Conservation (phyloP, 1,140 invertebrate species). For the Drosophila watanabei region DNA sequence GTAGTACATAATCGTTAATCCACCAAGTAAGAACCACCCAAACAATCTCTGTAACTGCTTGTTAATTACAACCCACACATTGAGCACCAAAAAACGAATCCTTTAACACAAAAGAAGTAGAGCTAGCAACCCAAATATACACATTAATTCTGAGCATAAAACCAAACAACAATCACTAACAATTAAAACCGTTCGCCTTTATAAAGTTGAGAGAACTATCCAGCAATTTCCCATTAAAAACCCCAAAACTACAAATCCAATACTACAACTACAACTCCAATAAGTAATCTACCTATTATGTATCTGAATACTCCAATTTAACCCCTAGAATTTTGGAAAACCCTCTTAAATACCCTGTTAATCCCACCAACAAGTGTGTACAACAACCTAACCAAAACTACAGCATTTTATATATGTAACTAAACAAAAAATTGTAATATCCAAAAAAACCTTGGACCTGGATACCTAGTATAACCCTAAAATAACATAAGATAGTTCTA, state of each 20-base stretch:
- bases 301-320: not conserved
- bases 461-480: not conserved
- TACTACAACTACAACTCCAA: not conserved
- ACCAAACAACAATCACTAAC: slow-evolving; percentile 1
- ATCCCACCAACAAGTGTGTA: slow-evolving; percentile 1
- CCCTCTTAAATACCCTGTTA: not conserved
- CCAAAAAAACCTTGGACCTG: not conserved
- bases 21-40: not conserved
- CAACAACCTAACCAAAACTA: slow-evolving; percentile 8
- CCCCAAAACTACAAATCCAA: not conserved
- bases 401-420: slow-evolving; percentile 3
- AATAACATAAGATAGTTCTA: not conserved
- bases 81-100: no score
- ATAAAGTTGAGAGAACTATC: not conserved
- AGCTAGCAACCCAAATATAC: not conserved
- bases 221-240: not conserved
- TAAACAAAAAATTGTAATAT: not conserved
- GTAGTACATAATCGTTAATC: not conserved
- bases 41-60: slow-evolving; percentile 1
- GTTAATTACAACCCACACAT: not conserved
- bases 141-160: not conserved
- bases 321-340: not conserved
- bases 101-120: not conserved
- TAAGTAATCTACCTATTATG: not conserved
- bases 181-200: not conserved